Conservation (phyloP, 2,113 vertebrate genomes). For the Catharus minimus region DNA sequence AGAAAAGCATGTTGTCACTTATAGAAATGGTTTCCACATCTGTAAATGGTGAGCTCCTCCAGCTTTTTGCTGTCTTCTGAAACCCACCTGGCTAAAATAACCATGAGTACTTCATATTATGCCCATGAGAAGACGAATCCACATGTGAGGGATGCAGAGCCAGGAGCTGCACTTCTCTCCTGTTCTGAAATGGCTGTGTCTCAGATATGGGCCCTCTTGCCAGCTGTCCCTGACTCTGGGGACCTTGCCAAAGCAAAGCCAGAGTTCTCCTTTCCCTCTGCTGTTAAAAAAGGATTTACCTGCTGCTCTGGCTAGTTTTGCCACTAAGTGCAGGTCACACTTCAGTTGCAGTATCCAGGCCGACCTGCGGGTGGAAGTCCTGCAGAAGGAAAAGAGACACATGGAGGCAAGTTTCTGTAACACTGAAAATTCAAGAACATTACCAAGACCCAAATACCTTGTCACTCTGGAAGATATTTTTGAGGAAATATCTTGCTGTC, state of each 20-base stretch:
- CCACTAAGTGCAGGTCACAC: background rate
- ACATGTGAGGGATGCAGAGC: background rate
- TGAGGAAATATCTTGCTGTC: background rate
- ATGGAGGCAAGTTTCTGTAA: background rate
- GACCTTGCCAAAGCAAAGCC: background rate
- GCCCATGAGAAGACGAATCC: background rate
- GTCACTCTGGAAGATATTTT: background rate
- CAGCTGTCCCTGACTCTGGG: background rate
- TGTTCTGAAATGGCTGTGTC: background rate
- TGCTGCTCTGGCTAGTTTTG: background rate
- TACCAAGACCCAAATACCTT: background rate
- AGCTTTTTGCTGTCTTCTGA: background rate
- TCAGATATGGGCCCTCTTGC: background rate
- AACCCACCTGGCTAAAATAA: background rate
- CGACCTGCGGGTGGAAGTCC: slow-evolving; percentile 47
- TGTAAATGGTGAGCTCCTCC: background rate
- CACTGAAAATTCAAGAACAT: background rate
- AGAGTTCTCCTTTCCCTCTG: background rate
- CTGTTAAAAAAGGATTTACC: background rate
- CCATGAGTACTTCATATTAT: background rate
- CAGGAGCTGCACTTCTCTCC: background rate
- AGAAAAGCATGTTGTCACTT: background rate
- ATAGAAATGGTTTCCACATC: background rate
- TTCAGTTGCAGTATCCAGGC: slow-evolving; percentile 25
- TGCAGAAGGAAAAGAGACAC: background rate